Base-by-base conservation (phyloP, 2,113 vertebrate species). In the Paralichthys olivaceus region DNA sequence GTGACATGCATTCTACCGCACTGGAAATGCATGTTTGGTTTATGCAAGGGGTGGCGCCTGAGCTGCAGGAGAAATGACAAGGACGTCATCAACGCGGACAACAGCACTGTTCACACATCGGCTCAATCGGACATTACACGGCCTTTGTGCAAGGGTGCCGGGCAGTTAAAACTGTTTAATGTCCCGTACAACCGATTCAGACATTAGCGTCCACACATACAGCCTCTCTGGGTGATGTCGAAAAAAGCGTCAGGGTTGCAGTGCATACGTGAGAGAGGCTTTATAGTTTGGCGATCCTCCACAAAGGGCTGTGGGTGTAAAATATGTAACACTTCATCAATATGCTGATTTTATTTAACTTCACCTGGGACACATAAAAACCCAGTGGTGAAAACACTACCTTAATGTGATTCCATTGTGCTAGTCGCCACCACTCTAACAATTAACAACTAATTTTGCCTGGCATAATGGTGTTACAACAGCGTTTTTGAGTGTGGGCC, bases 251-350 rank as follows among this genome's bases (percentile, higher is more conserved):
- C n/a, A 22, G 9, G 20, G 51, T 54, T 23, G 51, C 51, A 54
- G 51, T 17, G 12, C 55, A 7, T 17, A n/a, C 8, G 55, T 25
- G 13, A 26, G 12, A 56, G 55, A 23, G 6, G 23, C 23, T 23
- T 54, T 59, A 73, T 61, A 72, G 28, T 65, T 45, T 22, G 23
- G 34, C 4, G 5, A 37, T 40, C 14, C 9, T 72, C 56, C 11
- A 26, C 75, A 62, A 56, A 67, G 12, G 66, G 56, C 15, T 4
- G n/a, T 64, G 76, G 64, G 69, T 77, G 69, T 68, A 62, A 82
- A 85, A 83, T 75, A 68, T 65, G 54, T 61, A 75, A 68, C 83
- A 78, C 86, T 80, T 85, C 77, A 43, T 75, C 62, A 75, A 57
- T 58, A 0, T 72, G 47, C 49, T 40, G 66, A 65, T 69, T 81